Evolutionary conservation across 2,888 invertebrate species (phyloP).

Genomic region (Drosophila emarginata): DNA sequence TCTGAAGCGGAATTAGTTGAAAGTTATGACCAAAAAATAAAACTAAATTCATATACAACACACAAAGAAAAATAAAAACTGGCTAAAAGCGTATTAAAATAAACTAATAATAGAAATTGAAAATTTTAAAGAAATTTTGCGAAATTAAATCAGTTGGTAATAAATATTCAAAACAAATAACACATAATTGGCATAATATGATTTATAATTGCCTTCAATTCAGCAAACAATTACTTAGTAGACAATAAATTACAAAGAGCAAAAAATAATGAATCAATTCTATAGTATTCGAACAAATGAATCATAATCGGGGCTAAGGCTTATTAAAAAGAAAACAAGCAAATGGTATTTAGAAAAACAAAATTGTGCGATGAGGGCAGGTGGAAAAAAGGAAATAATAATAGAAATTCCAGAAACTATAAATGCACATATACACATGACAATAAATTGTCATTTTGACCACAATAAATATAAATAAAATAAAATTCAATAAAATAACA

Average conservation of each 20-base stretch:
- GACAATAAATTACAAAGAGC: constrained; percentile 17
- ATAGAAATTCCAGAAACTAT: constrained; percentile 29
- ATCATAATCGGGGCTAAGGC: constrained; percentile 31
- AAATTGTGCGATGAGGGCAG: constrained; percentile 6
- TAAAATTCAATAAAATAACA: constrained; percentile 53
- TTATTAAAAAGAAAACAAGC: constrained; percentile 11
- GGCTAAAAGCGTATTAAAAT: neutral
- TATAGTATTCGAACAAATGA: constrained; percentile 29
- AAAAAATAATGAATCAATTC: constrained; percentile 31
- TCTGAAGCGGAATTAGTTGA: constrained; percentile 25
- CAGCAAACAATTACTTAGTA: constrained; percentile 32
- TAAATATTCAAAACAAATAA: constrained; percentile 14
- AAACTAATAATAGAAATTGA: constrained; percentile 1
- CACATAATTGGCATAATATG: constrained; percentile 26
- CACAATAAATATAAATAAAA: constrained; percentile 63
- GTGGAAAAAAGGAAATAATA: constrained; percentile 21
- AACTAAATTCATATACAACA: constrained; percentile 3
- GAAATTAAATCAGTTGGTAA: constrained; percentile 14
- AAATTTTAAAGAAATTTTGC: neutral
- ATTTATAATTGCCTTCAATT: constrained; percentile 36
- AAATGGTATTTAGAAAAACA: neutral
- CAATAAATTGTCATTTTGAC: constrained; percentile 65
- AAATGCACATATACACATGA: constrained; percentile 59
- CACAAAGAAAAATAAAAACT: neutral
- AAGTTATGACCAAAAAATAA: constrained; percentile 38